Evolutionary conservation across 2,888 invertebrate species (phyloP), one percentile per base, ranked within the genome.

Genomic region (Gonocerus acuteangulatus): DNA sequence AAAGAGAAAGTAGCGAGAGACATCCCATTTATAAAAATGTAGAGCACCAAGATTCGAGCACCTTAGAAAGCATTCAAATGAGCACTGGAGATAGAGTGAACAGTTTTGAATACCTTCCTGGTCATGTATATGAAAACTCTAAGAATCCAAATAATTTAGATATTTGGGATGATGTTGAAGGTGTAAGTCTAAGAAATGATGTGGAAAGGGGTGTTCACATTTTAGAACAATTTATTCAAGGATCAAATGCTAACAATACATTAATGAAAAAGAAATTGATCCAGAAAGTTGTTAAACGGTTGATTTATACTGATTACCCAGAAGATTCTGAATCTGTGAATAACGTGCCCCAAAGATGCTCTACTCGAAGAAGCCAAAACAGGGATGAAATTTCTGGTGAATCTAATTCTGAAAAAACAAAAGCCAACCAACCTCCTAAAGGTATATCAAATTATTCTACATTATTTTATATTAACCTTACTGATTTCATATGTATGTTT

Each of bases 261-360:
- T 73, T 77, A 34, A 75, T 81, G 2, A 85, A 84, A 72, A 82
- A 82, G 67, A 77, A 79, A 68, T 77, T 85, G 48, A 78, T 85
- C 15, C 82, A 82, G 69, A 81, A 82, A 70, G 78, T 86, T 56
- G 80, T 85, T 0, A 77, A 80, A 65, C 79, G 81, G 70, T 74
- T 86, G 13, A 72, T 83, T 0, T 79, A 78, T 48, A 76, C 79
- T 0, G 80, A 78, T 66, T 83, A 82, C 69, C 77, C 77, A 48
- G 82, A 80, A 70, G 83, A 84, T 65, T 49, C 51, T 23, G 48
- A 49, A 1, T n/a, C 36, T 9, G 11, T 22, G 1, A 54, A 39
- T 2, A 16, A 22, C 9, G 45, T 22, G 1, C 47, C 52, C 11
- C 56, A 49, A 23, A 51, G 63, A 16, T 63, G 57, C 42, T 34